Evolutionary conservation across 37 sponge, comb jelly and placozoan species (phyloP).

Genomic region (Chondrosia reniformis): DNA sequence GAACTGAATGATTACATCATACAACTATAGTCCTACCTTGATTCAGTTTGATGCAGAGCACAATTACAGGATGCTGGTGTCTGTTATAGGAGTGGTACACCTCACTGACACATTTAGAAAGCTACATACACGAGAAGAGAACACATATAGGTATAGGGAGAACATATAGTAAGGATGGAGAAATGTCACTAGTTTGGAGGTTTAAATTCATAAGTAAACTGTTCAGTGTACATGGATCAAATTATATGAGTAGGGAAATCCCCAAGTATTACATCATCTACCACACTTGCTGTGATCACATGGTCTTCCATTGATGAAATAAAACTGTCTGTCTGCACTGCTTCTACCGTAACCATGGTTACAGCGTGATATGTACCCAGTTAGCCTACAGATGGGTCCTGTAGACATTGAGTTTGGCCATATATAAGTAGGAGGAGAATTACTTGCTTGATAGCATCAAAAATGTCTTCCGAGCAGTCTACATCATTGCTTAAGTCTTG

Average conservation of each 20-base stretch:
- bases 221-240: too few relatives aligned
- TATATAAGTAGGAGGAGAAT: too few relatives aligned
- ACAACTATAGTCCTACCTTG: conserved; percentile 34
- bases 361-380: conserved; percentile 87
- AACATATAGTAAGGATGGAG: background rate
- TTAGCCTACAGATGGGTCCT: too few relatives aligned
- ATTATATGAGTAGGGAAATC: too few relatives aligned
- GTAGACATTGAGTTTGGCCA: too few relatives aligned
- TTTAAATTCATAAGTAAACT: background rate
- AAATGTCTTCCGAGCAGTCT: background rate
- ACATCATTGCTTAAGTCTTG: background rate
- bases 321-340: conserved; percentile 89
- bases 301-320: conserved; percentile 90
- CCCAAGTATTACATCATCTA: too few relatives aligned
- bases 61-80: conserved; percentile 81
- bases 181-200: background rate
- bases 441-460: background rate
- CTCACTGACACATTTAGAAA: conserved; percentile 72
- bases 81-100: conserved; percentile 84
- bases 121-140: conserved; percentile 19
- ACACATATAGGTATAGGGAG: background rate
- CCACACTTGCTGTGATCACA: conserved; percentile 85
- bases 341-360: conserved; percentile 87
- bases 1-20: background rate
- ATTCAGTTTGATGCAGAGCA: conserved; percentile 54